phyloP scores from a whole-genome alignment of 2,888 invertebrate species.

The Chrysolina americana region DNA sequence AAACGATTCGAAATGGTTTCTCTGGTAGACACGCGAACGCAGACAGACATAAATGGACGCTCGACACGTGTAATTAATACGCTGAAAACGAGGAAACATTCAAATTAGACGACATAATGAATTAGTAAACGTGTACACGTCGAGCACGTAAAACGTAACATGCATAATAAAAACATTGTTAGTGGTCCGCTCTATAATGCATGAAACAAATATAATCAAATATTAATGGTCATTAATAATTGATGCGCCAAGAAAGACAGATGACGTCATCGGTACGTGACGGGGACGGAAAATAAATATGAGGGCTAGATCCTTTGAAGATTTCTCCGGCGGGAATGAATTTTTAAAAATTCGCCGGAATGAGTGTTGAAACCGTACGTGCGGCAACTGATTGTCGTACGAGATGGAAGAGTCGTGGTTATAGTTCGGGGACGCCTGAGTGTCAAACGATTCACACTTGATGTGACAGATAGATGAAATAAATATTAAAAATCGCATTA shows the following conservation, averaged over 20 bases:
- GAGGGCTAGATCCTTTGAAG: slow-evolving; percentile 61
- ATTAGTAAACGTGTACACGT: slow-evolving; percentile 60
- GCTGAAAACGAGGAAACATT: slow-evolving; percentile 56
- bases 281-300: slow-evolving; percentile 55
- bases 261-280: slow-evolving; percentile 60
- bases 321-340: slow-evolving; percentile 56
- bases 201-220: slow-evolving; percentile 65
- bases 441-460: too few relatives aligned
- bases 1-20: too few relatives aligned
- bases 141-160: slow-evolving; percentile 48
- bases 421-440: not conserved
- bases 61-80: slow-evolving; percentile 52
- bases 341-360: slow-evolving; percentile 53
- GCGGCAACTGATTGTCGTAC: slow-evolving; percentile 11
- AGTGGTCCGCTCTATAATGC: slow-evolving; percentile 64
- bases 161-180: slow-evolving; percentile 65
- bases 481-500: too few relatives aligned
- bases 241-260: slow-evolving; percentile 59
- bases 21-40: not conserved
- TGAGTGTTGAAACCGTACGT: slow-evolving; percentile 42
- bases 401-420: not conserved
- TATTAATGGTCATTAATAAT: slow-evolving; percentile 64
- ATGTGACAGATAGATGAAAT: too few relatives aligned
- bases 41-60: not conserved
- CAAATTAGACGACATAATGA: slow-evolving; percentile 59